Conservation (phyloP, 2,113 vertebrate genomes). For the Irena cyanogastra region DNA sequence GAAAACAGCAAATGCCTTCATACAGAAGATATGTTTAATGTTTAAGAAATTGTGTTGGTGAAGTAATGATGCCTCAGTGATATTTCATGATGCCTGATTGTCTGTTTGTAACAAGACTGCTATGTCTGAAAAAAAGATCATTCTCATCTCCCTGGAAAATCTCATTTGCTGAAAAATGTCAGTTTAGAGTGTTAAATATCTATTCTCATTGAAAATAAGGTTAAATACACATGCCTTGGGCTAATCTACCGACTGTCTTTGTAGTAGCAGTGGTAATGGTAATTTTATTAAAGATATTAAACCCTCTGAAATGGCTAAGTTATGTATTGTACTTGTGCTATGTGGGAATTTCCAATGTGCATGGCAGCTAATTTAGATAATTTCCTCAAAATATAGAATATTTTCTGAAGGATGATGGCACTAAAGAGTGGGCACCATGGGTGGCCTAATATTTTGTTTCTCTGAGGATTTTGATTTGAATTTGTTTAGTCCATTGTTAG, state of each 20-base stretch:
- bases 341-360: background rate
- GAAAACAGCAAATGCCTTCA: background rate
- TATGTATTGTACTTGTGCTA: background rate
- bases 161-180: conserved; percentile 62
- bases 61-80: conserved; percentile 56
- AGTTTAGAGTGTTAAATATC: conserved; percentile 18
- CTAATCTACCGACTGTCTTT: background rate
- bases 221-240: conserved; percentile 24
- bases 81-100: conserved; percentile 64
- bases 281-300: conserved; percentile 22
- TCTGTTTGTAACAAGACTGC: conserved; percentile 50
- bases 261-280: background rate
- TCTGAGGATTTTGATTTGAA: background rate
- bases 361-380: background rate
- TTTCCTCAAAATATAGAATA: background rate
- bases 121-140: conserved; percentile 25
- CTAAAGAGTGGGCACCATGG: background rate
- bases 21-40: conserved; percentile 35
- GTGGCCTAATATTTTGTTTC: background rate
- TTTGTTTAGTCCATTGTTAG: background rate
- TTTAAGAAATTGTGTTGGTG: conserved; percentile 61
- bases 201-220: conserved; percentile 23
- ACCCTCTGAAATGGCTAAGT: background rate
- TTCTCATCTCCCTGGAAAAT: conserved; percentile 55
- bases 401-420: background rate